These are phyloP conservation scores for Drosophila parthenogenetica DNA, from an alignment of 2,888 invertebrate species.

Conservation along the genomic window DNA sequence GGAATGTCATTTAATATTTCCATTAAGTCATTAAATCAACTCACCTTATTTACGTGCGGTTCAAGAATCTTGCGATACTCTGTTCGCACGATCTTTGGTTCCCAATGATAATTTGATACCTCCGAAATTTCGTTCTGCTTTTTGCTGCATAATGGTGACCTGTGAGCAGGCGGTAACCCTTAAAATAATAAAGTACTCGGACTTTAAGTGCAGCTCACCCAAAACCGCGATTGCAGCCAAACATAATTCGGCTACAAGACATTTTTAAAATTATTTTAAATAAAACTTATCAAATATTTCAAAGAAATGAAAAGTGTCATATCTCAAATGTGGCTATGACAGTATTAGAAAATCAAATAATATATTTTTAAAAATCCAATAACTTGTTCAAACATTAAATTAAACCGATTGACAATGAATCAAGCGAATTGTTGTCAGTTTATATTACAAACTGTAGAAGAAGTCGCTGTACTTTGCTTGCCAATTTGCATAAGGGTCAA, in stretches of 20 bases:
- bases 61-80: conserved; percentile 80
- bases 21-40: neutral
- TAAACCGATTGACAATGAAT: neutral
- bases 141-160: neutral
- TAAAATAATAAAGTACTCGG: neutral
- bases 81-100: conserved; percentile 9
- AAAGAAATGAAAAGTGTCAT: neutral
- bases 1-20: neutral
- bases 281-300: neutral
- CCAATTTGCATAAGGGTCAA: conserved; percentile 74
- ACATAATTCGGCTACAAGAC: conserved; percentile 13
- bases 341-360: neutral
- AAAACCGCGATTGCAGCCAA: conserved; percentile 11
- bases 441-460: conserved; percentile 18
- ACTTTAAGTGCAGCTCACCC: conserved; percentile 8
- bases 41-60: conserved; percentile 62
- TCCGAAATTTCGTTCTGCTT: neutral
- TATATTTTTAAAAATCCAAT: neutral
- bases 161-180: neutral
- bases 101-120: neutral
- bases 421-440: neutral
- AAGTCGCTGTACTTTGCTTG: neutral
- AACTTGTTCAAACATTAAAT: neutral
- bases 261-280: conserved; percentile 11
- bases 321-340: neutral